Evolutionary conservation across 2,797 vertebrate genomes (phyloP).

Genomic region (Cyclopterus lumpus): DNA sequence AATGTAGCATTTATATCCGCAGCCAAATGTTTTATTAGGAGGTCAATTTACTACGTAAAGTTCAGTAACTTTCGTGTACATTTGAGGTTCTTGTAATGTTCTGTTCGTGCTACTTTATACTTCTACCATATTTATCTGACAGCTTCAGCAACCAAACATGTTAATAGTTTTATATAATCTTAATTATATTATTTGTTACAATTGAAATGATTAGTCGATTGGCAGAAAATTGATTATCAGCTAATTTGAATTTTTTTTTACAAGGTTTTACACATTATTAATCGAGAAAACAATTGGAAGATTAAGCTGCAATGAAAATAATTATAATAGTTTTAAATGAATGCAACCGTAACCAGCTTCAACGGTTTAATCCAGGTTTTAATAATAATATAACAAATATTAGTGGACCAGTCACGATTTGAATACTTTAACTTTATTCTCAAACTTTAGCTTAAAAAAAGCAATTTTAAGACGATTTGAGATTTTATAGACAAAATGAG

Average conservation of each 20-base stretch:
- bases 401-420: background rate
- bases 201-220: background rate
- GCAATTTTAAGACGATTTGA: background rate
- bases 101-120: background rate
- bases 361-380: background rate
- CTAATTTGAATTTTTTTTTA: background rate
- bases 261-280: too few relatives aligned
- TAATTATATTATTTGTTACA: background rate
- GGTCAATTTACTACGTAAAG: background rate
- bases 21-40: background rate
- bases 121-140: background rate
- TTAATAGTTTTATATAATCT: background rate
- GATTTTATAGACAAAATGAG: background rate
- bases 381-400: background rate
- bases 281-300: too few relatives aligned
- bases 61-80: background rate
- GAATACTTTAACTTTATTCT: too few relatives aligned
- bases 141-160: background rate
- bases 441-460: background rate
- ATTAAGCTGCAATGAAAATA: too few relatives aligned
- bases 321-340: too few relatives aligned
- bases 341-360: background rate
- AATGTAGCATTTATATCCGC: background rate
- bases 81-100: background rate
- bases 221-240: background rate